Evolutionary conservation across 92 coral and sea anemone genomes (phyloP).

Genomic region (Epizoanthus stellaris): DNA sequence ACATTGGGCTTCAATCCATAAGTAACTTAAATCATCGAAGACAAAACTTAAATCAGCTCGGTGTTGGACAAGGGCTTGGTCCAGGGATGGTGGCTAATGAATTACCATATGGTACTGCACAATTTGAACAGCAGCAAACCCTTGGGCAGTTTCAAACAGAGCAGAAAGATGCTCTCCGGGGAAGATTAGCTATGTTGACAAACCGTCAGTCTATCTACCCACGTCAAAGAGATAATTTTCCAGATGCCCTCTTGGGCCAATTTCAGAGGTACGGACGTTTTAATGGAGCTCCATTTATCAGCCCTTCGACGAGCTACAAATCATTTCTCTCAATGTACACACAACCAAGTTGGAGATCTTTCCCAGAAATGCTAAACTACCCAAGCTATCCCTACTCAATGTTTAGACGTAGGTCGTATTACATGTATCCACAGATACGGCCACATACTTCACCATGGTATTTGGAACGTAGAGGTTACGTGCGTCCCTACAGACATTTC

Average conservation of each 20-base stretch:
- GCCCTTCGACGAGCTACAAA: background rate
- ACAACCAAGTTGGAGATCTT: background rate
- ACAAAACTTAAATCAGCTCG: background rate
- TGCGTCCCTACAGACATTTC: background rate
- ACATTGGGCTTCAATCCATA: background rate
- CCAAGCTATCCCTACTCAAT: conserved; percentile 1
- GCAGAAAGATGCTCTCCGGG: conserved; percentile 14
- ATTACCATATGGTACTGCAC: conserved; percentile 6
- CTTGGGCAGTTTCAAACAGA: conserved; percentile 19
- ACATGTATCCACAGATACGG: background rate
- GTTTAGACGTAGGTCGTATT: conserved; percentile 1
- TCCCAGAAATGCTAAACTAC: background rate
- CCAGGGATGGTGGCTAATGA: conserved; percentile 19
- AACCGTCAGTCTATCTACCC: background rate
- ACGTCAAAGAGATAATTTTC: background rate
- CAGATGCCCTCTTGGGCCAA: background rate
- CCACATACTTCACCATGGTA: background rate
- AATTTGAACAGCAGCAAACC: conserved; percentile 20
- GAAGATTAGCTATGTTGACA: background rate
- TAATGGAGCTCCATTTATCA: background rate
- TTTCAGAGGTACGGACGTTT: background rate
- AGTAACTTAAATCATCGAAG: background rate
- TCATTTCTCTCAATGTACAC: background rate
- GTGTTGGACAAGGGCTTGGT: conserved; percentile 10
- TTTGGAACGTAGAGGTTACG: background rate